Evolutionary conservation across 2,113 vertebrate species (phyloP).

Genomic region (Colinus virginianus): DNA sequence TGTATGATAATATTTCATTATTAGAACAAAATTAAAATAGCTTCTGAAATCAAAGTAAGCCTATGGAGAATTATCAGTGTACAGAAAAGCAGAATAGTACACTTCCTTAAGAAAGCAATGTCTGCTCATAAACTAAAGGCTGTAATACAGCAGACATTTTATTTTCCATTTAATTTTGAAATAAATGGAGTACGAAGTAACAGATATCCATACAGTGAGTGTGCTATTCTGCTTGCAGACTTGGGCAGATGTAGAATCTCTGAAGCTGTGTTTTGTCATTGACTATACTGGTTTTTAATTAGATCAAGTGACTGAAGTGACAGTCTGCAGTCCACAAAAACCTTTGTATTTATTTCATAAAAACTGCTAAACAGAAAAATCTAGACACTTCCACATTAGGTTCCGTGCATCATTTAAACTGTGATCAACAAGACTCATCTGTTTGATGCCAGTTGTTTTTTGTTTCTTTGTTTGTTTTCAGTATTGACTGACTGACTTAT

Average conservation of each 20-base stretch:
- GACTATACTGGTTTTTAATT: slow-evolving; percentile 13
- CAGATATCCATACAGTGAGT: background rate
- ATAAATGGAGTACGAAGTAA: slow-evolving; percentile 48
- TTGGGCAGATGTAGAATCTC: slow-evolving; percentile 53
- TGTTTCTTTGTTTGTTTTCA: background rate
- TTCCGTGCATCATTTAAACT: slow-evolving; percentile 41
- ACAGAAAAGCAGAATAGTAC: slow-evolving; percentile 27
- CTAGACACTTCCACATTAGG: background rate
- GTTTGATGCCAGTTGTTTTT: background rate
- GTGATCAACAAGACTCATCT: slow-evolving; percentile 7
- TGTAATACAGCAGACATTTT: slow-evolving; percentile 29
- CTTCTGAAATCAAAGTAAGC: slow-evolving; percentile 46
- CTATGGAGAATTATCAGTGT: slow-evolving; percentile 29
- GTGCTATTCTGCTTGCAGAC: slow-evolving; percentile 54
- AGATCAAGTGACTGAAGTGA: slow-evolving; percentile 13
- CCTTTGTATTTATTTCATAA: background rate
- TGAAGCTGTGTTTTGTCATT: slow-evolving; percentile 54
- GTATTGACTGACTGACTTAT: slow-evolving; percentile 27
- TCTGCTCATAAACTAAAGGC: slow-evolving; percentile 23
- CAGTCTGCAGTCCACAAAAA: background rate
- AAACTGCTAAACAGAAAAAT: slow-evolving; percentile 21
- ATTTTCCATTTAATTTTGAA: slow-evolving; percentile 57
- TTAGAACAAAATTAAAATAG: slow-evolving; percentile 57
- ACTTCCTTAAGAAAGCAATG: slow-evolving; percentile 35
- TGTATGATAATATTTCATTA: slow-evolving; percentile 51